Percentiles rank a stretch among this genome's conserved stretches.
These are phyloP conservation scores for Mus spicilegus DNA, from an alignment of 2,113 vertebrate species.

Conservation along the genomic window DNA sequence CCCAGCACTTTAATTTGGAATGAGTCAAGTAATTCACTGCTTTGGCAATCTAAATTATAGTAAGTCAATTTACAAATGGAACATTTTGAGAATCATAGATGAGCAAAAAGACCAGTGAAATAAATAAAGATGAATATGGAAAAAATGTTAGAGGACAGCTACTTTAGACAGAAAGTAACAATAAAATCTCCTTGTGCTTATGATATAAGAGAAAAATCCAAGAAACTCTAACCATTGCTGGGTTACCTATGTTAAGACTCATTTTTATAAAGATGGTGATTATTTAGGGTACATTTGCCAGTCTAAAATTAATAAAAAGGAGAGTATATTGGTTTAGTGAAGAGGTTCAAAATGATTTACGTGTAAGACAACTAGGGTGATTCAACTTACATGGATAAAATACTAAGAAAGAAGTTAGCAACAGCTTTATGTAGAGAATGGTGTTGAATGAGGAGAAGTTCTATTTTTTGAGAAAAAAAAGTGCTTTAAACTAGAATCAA, in stretches of 20 bases:
- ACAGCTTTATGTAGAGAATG: not conserved
- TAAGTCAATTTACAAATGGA: conserved; percentile 77
- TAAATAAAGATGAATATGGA: conserved; percentile 59
- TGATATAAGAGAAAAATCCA: not conserved
- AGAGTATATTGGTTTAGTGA: not conserved
- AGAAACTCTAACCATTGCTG: not conserved
- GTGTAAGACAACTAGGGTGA: not conserved
- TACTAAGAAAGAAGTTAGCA: not conserved
- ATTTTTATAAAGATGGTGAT: not conserved
- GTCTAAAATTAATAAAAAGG: not conserved
- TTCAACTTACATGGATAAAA: not conserved
- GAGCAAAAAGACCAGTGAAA: conserved; percentile 63
- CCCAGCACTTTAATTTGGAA: conserved; percentile 79
- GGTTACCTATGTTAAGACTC: not conserved
- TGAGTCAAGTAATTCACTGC: conserved; percentile 77
- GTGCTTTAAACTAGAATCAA: not conserved
- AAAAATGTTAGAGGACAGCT: conserved; percentile 23
- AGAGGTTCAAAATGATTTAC: not conserved
- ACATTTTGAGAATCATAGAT: conserved; percentile 72
- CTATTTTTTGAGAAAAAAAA: not conserved
- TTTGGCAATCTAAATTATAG: conserved; percentile 76
- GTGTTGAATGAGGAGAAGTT: not conserved
- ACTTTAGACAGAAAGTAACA: not conserved
- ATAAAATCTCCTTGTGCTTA: not conserved
- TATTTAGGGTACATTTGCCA: not conserved